Evolutionary conservation across 2,888 invertebrate species (phyloP), one percentile per base, ranked within the genome.

Genomic region (Zaprionus obscuricornis): DNA sequence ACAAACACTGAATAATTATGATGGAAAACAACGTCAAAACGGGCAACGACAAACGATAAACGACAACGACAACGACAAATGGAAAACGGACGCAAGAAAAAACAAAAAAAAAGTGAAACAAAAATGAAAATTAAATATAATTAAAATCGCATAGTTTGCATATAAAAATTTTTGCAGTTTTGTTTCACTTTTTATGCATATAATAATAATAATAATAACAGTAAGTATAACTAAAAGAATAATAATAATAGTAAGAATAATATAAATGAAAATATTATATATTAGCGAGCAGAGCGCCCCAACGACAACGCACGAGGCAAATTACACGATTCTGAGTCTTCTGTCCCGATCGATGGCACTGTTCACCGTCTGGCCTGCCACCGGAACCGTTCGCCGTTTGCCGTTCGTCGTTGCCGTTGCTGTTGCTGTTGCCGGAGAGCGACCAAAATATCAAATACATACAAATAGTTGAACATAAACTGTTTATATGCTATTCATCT

Each of bases 291-390:
- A 66, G 50, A 66, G 68, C 72, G 47, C 51, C n/a, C 64, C 68
- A 66, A 58, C 69, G 56, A 37, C 60, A 76, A 85, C 78, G 85
- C 78, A 78, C 85, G 78, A 85, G 85, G 71, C 78, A 85, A 85
- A 78, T 78, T 78, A 78, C 78, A 78, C 78, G 85, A 85, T 85
- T 83, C 74, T 85, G 82, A 69, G 66, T 65, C 74, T 82, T 82
- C 83, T 78, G 76, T 68, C 51, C 62, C 84, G 72, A 63, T 72
- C 73, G 76, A 63, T 64, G 77, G 64, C 74, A 52, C 62, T 76
- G 68, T 56, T 66, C 60, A 78, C 70, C 54, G 77, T 81, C 77
- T 69, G 85, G 69, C 68, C 63, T 49, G 66, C 51, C 69, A 71
- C 70, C 70, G 70, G 74, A 71, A 71, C 70, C 68, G 45, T 33